Evolutionary conservation across 2,888 invertebrate species (phyloP).

Genomic region (Ectemnius cavifrons): DNA sequence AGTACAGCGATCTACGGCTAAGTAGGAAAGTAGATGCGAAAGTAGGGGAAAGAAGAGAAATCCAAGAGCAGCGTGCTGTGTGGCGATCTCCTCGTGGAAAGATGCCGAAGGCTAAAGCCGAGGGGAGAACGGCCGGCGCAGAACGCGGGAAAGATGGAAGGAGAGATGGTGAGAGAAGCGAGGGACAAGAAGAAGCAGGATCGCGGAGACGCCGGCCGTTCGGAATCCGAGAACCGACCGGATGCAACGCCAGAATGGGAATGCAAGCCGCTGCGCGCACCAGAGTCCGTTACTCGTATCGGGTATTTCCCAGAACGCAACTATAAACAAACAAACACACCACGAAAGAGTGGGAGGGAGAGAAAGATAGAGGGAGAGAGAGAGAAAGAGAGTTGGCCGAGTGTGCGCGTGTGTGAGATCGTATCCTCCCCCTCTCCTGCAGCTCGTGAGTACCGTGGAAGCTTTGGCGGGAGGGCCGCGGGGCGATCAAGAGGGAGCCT

Average conservation of each 20-base stretch:
- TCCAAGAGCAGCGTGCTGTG: background rate
- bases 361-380: constrained; percentile 31
- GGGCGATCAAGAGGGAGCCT: constrained; percentile 55
- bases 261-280: constrained; percentile 68
- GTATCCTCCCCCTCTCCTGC: constrained; percentile 59
- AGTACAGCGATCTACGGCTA: background rate
- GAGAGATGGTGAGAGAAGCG: constrained; percentile 31
- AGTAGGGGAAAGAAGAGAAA: constrained; percentile 13
- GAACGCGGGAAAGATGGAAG: background rate
- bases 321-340: constrained; percentile 75
- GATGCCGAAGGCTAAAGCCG: background rate
- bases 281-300: constrained; percentile 74
- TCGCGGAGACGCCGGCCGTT: background rate
- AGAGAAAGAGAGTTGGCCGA: constrained; percentile 37
- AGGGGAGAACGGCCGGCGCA: background rate
- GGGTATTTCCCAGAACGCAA: constrained; percentile 75
- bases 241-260: constrained; percentile 75
- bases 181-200: constrained; percentile 45
- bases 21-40: constrained; percentile 20
- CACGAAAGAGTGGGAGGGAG: constrained; percentile 24
- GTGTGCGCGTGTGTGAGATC: constrained; percentile 56
- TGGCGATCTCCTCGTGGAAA: background rate
- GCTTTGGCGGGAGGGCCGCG: constrained; percentile 28
- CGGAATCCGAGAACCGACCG: constrained; percentile 60
- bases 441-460: constrained; percentile 50